These are phyloP conservation scores for Strix aluco DNA, from an alignment of 2,113 vertebrate species.

Conservation along the genomic window DNA sequence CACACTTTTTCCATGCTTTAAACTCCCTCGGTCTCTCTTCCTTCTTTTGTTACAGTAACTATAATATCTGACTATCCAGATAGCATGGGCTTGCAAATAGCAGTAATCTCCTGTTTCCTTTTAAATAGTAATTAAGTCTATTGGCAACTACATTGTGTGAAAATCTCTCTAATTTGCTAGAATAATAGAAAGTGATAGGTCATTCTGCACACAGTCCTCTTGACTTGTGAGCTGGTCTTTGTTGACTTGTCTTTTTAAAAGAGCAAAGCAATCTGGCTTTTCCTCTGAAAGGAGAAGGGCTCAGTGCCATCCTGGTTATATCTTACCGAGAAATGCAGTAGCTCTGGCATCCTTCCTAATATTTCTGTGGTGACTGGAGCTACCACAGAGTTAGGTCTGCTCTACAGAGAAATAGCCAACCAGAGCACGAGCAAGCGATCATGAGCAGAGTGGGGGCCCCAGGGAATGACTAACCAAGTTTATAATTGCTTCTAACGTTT, in stretches of 20 bases:
- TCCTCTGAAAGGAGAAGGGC: not conserved
- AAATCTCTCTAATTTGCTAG: not conserved
- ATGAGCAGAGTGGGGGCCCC: not conserved
- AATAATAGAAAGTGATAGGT: not conserved
- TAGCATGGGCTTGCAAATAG: not conserved
- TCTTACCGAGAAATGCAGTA: not conserved
- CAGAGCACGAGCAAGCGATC: not conserved
- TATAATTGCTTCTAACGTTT: not conserved
- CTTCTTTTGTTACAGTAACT: not conserved
- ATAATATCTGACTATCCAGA: not conserved
- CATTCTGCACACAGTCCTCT: not conserved
- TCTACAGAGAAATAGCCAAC: not conserved
- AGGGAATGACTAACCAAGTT: not conserved
- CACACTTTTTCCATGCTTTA: not conserved
- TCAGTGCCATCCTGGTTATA: not conserved
- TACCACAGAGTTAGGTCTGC: not conserved
- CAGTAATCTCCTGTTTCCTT: not conserved
- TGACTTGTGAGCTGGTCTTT: not conserved
- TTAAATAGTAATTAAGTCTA: not conserved
- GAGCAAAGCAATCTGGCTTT: not conserved
- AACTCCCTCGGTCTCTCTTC: not conserved
- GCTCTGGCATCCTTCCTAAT: not conserved
- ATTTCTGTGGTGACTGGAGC: not conserved
- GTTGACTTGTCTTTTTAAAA: not conserved
- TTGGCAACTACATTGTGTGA: not conserved